These are phyloP conservation scores for Sycophaga agraensis DNA, from an alignment of 1,140 invertebrate genomes.

Conservation along the genomic window DNA sequence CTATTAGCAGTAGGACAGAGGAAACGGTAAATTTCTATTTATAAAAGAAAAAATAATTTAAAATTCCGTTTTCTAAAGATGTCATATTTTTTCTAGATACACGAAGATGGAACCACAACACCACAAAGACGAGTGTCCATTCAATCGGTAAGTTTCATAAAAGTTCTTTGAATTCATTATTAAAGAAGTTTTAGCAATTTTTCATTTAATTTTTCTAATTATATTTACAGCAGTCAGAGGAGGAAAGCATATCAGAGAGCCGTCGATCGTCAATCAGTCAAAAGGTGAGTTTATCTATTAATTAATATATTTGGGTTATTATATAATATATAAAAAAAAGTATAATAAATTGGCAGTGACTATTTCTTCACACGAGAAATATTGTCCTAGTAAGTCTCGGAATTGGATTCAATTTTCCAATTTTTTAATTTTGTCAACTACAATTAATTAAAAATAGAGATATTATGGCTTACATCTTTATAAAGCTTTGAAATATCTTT, in stretches of 20 bases:
- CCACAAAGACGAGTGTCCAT: constrained; percentile 46
- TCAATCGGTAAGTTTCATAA: constrained; percentile 39
- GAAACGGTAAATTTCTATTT: constrained; percentile 44
- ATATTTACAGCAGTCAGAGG: constrained; percentile 44
- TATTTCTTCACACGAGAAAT: no score
- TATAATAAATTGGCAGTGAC: no score
- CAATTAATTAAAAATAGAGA: no score
- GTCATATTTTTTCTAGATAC: constrained; percentile 32
- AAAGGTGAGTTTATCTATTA: constrained; percentile 11
- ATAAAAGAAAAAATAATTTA: constrained; percentile 1
- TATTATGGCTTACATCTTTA: no score
- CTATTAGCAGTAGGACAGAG: constrained; percentile 43
- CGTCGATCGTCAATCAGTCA: constrained; percentile 61
- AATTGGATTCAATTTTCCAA: no score
- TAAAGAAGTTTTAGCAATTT: background rate
- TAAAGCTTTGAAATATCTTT: no score
- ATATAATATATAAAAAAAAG: no score
- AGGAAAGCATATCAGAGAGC: constrained; percentile 65
- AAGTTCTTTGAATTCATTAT: background rate
- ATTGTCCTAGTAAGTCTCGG: no score
- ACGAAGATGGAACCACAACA: constrained; percentile 38
- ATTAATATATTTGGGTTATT: background rate
- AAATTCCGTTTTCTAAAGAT: background rate
- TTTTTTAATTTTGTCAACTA: no score
- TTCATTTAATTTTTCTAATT: constrained; percentile 12